phyloP scores from a whole-genome alignment of 2,888 invertebrate species.

The Cryptops parisi region DNA sequence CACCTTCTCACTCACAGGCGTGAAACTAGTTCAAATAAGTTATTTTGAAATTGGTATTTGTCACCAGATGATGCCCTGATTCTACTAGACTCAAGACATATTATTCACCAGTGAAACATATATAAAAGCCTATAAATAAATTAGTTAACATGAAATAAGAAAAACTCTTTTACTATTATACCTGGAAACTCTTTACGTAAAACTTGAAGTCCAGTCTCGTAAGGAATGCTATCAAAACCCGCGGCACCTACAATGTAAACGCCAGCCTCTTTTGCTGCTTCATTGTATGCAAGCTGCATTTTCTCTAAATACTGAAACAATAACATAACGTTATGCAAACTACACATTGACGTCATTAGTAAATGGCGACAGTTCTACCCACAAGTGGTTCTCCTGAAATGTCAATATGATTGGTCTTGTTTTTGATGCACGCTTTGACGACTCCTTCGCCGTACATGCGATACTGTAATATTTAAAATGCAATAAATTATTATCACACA shows the following conservation, averaged over 20 bases:
- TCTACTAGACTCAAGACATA: no score
- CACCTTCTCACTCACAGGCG: no score
- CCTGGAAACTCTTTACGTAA: slow-evolving; percentile 62
- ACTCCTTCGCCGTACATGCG: slow-evolving; percentile 74
- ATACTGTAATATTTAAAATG: slow-evolving; percentile 36
- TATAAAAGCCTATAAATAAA: no score
- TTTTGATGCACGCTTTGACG: slow-evolving; percentile 69
- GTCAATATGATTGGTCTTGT: slow-evolving; percentile 74
- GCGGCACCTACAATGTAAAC: slow-evolving; percentile 79
- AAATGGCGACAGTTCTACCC: slow-evolving; percentile 15
- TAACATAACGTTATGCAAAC: slow-evolving; percentile 1
- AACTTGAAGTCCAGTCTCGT: slow-evolving; percentile 70
- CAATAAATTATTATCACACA: no score
- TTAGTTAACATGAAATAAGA: slow-evolving; percentile 2
- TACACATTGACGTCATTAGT: not conserved
- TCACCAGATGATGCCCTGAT: no score
- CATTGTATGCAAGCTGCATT: slow-evolving; percentile 67
- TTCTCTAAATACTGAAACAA: slow-evolving; percentile 56
- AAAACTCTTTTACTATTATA: no score
- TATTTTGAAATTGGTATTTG: no score
- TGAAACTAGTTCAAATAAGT: no score
- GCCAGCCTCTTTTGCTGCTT: slow-evolving; percentile 57
- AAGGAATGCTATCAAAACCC: slow-evolving; percentile 84
- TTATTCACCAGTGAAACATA: no score
- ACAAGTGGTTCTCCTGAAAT: slow-evolving; percentile 83